Conservation (phyloP, 2,888 invertebrate species). For the Luffia ferchaultella region DNA sequence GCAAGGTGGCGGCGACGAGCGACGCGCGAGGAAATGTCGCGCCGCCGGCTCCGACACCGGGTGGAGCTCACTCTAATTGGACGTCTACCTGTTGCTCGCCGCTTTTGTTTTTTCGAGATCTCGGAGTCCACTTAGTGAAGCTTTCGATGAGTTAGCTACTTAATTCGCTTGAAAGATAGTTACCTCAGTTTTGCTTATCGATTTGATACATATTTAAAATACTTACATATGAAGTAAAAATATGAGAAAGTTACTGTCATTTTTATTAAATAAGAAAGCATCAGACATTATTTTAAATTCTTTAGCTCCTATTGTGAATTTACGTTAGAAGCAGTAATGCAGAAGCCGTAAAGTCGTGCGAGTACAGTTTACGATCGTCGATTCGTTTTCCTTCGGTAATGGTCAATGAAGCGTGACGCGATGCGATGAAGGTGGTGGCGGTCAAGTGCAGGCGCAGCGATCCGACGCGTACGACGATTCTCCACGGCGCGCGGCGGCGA, state of each 20-base stretch:
- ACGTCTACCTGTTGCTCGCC: constrained; percentile 57
- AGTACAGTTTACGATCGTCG: constrained; percentile 6
- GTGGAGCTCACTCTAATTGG: constrained; percentile 57
- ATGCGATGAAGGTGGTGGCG: constrained; percentile 20
- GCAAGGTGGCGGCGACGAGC: neutral
- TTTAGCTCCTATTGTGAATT: too few species aligned
- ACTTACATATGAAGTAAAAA: too few species aligned
- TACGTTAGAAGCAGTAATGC: too few species aligned
- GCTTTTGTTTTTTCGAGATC: constrained; percentile 36
- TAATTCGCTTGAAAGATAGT: neutral
- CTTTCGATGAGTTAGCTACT: neutral
- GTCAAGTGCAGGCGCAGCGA: constrained; percentile 27
- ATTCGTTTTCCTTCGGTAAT: constrained; percentile 39
- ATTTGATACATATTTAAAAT: too few species aligned
- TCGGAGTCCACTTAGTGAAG: neutral
- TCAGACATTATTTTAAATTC: too few species aligned
- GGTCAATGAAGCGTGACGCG: constrained; percentile 38
- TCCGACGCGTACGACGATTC: constrained; percentile 59
- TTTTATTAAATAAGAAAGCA: too few species aligned
- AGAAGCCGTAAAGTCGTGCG: neutral
- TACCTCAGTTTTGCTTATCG: too few species aligned
- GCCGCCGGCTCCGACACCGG: constrained; percentile 34
- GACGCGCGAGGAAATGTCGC: constrained; percentile 27
- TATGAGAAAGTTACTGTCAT: too few species aligned
- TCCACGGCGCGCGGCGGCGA: constrained; percentile 54